A percentile compares a stretch with the other conserved stretches of the same genome.
phyloP scores from a whole-genome alignment of 30 jellyfish, hydroid and myxozoan species.

The Haliclystus octoradiatus region DNA sequence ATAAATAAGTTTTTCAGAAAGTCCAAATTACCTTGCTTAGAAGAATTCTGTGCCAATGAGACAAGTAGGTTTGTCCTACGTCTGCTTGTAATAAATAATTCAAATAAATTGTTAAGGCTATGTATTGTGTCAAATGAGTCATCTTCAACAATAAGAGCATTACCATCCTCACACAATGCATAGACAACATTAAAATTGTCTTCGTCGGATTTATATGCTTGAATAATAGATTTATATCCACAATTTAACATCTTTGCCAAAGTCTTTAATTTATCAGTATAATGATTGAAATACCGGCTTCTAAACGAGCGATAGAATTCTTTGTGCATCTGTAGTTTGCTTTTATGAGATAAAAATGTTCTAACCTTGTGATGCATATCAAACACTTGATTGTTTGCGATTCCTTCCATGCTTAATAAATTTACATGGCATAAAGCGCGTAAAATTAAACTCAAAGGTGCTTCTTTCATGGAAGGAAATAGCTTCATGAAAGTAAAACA shows the following conservation, averaged over 20 bases:
- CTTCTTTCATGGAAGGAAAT: neutral
- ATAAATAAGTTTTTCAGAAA: too few species aligned
- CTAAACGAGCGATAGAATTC: neutral
- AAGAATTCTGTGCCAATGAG: neutral
- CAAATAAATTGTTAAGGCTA: neutral
- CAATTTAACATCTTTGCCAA: neutral
- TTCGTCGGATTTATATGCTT: neutral
- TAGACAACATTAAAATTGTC: neutral
- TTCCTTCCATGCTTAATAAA: neutral
- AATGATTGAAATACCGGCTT: neutral
- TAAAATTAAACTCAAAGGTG: neutral
- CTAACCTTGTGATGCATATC: neutral
- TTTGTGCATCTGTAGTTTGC: neutral
- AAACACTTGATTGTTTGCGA: neutral
- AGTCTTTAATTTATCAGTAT: neutral
- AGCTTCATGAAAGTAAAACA: neutral
- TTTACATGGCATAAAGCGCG: neutral
- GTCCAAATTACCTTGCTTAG: neutral
- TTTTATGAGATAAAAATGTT: neutral
- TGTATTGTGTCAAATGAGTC: neutral
- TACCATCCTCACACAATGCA: neutral
- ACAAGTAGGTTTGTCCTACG: neutral
- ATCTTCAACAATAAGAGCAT: neutral
- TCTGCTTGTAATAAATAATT: neutral
- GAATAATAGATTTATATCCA: neutral